Evolutionary conservation across 1,140 invertebrate genomes (phyloP).

Genomic region (Uloborus diversus): DNA sequence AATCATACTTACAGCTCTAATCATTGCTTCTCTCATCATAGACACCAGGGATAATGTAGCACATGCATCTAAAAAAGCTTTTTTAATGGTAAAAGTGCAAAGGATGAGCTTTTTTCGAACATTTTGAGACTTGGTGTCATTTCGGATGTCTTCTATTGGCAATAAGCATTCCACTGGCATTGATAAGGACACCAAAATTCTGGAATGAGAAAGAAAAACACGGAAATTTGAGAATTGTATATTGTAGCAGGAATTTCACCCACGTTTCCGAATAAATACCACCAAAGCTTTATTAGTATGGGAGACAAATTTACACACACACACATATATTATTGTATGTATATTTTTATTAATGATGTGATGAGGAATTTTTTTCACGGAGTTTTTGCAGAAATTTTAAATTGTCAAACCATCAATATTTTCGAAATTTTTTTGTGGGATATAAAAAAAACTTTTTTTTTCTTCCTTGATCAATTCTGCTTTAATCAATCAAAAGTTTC

Average conservation of each 20-base stretch:
- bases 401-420: too few relatives aligned
- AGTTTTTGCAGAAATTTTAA: too few relatives aligned
- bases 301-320: not conserved
- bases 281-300: not conserved
- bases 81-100: constrained; percentile 12
- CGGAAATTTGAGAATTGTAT: not conserved
- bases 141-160: not conserved
- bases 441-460: too few relatives aligned
- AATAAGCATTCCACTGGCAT: constrained; percentile 25
- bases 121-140: not conserved
- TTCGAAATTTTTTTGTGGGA: too few relatives aligned
- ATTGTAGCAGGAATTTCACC: too few relatives aligned
- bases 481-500: too few relatives aligned
- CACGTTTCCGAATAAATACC: not conserved
- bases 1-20: constrained; percentile 30
- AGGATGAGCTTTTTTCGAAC: not conserved
- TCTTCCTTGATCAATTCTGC: too few relatives aligned
- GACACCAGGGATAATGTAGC: constrained; percentile 27
- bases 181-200: constrained; percentile 31
- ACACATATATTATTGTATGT: not conserved
- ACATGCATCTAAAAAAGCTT: constrained; percentile 18
- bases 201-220: constrained; percentile 1
- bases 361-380: not conserved
- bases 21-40: constrained; percentile 24
- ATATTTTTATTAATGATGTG: not conserved